phyloP scores from a whole-genome alignment of 2,888 invertebrate species.

The Piscicola geometra region DNA sequence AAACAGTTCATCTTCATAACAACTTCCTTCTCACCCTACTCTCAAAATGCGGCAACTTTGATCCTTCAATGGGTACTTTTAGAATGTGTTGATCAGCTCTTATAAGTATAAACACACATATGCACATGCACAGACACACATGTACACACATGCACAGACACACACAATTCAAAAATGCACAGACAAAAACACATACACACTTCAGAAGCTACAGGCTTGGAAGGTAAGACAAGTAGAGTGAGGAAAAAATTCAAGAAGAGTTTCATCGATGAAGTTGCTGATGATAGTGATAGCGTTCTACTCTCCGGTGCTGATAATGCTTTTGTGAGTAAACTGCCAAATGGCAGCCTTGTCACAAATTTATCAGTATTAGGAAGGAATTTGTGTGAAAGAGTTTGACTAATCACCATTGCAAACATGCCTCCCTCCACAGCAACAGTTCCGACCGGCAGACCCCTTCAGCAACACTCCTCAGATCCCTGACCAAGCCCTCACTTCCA shows the following conservation, averaged over 20 bases:
- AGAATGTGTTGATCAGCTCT: not conserved
- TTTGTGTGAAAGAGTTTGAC: no score
- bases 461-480: constrained; percentile 57
- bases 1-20: constrained; percentile 74
- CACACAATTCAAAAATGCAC: not conserved
- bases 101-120: no score
- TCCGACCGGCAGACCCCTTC: constrained; percentile 54
- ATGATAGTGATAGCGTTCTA: not conserved
- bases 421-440: constrained; percentile 49
- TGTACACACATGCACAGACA: no score
- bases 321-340: constrained; percentile 9
- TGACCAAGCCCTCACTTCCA: constrained; percentile 47
- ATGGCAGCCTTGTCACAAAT: not conserved
- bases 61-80: not conserved
- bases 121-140: no score
- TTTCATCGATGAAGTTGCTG: not conserved
- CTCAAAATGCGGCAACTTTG: constrained; percentile 64
- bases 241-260: constrained; percentile 15
- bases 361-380: not conserved
- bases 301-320: not conserved
- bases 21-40: constrained; percentile 74
- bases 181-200: not conserved
- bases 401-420: not conserved
- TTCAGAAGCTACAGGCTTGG: not conserved
- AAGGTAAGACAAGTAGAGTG: constrained; percentile 10